These are phyloP conservation scores for Apostichopus japonicus DNA, from an alignment of 35 echinoderm and acorn worm genomes.

Conservation along the genomic window DNA sequence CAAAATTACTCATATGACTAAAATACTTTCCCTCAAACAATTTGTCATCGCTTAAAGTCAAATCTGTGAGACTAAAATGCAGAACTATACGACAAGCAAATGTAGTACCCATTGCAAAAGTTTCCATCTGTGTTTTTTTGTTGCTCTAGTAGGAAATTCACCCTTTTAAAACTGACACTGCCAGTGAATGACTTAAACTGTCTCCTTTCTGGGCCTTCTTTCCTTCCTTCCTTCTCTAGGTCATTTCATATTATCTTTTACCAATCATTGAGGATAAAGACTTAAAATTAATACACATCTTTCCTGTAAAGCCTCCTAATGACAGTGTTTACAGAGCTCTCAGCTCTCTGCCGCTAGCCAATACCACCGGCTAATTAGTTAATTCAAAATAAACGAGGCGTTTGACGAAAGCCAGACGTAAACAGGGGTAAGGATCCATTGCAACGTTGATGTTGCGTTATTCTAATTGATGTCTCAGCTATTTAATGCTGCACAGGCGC, in stretches of 20 bases:
- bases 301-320: neutral
- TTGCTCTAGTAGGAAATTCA: too few relatives aligned
- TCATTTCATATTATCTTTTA: neutral
- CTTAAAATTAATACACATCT: neutral
- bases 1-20: too few relatives aligned
- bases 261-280: neutral
- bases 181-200: neutral
- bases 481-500: constrained; percentile 22
- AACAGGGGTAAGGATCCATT: constrained; percentile 34
- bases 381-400: constrained; percentile 47
- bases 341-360: neutral
- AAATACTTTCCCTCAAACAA: too few relatives aligned
- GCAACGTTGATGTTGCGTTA: constrained; percentile 27
- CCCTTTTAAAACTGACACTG: too few relatives aligned
- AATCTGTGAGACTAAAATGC: too few relatives aligned
- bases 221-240: neutral
- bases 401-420: constrained; percentile 46
- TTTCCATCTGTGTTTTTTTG: too few relatives aligned
- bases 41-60: too few relatives aligned
- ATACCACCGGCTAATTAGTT: constrained; percentile 48
- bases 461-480: constrained; percentile 43
- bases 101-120: too few relatives aligned
- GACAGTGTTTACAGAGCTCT: constrained; percentile 29
- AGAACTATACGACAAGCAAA: too few relatives aligned
- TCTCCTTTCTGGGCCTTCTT: neutral